A percentile compares a stretch with the other conserved stretches of the same genome.
Conservation (phyloP, 2,888 invertebrate species). For the Spatulosminthurus flaviceps region DNA sequence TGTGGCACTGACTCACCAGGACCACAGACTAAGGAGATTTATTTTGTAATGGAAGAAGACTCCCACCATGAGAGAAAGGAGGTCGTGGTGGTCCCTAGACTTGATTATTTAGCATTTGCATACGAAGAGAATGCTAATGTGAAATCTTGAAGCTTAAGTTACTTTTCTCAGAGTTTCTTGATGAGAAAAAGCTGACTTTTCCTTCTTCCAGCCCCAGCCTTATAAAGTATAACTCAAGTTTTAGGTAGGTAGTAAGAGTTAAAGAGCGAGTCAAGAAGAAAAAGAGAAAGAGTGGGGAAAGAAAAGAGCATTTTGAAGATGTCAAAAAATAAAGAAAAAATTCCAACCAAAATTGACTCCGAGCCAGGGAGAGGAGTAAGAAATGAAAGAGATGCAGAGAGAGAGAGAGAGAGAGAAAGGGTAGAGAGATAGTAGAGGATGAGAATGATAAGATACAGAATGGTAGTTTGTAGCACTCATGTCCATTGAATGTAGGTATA, state of each 20-base stretch:
- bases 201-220: too few relatives aligned
- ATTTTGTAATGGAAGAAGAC: too few relatives aligned
- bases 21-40: too few relatives aligned
- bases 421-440: constrained; percentile 14
- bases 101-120: constrained; percentile 14
- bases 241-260: not conserved
- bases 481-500: constrained; percentile 25
- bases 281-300: constrained; percentile 6
- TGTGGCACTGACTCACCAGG: too few relatives aligned
- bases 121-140: constrained; percentile 10
- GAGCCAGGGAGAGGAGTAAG: constrained; percentile 15
- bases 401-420: not conserved
- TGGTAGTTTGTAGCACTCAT: constrained; percentile 16
- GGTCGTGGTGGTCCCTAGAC: not conserved
- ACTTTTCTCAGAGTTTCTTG: not conserved
- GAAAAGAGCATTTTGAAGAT: constrained; percentile 15
- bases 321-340: constrained; percentile 16
- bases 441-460: constrained; percentile 24
- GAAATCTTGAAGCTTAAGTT: constrained; percentile 1
- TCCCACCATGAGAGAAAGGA: not conserved
- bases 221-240: not conserved
- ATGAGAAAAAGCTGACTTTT: too few relatives aligned
- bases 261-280: not conserved
- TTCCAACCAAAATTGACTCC: constrained; percentile 11
- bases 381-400: not conserved